phyloP scores from a whole-genome alignment of 2,113 vertebrate species.

The Sialia sialis region DNA sequence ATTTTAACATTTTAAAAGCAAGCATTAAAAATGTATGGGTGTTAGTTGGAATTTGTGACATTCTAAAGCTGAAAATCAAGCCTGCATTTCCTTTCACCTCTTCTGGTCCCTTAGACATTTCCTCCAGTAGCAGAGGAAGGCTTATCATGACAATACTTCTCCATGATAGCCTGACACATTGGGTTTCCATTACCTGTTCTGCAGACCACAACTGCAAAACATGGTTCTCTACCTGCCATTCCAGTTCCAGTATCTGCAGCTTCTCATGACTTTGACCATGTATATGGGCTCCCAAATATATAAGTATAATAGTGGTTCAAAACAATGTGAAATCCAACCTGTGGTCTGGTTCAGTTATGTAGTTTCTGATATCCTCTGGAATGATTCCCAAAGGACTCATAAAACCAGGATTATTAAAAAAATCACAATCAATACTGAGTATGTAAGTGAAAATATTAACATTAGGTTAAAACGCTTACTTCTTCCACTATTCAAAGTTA shows the following conservation, averaged over 20 bases:
- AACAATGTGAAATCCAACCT: not conserved
- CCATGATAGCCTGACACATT: not conserved
- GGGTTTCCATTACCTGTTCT: not conserved
- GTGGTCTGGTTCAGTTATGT: not conserved
- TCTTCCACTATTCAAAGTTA: not conserved
- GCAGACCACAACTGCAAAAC: not conserved
- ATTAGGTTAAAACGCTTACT: not conserved
- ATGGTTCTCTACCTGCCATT: not conserved
- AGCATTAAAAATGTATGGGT: not conserved
- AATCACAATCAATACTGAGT: not conserved
- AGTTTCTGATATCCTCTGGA: not conserved
- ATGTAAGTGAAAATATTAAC: not conserved
- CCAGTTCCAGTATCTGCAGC: not conserved
- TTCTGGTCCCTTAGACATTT: not conserved
- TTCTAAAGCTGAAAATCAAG: not conserved
- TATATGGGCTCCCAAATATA: not conserved
- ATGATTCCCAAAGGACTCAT: not conserved
- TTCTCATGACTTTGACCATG: not conserved
- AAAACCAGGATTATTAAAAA: not conserved
- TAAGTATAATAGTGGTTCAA: not conserved
- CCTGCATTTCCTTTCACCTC: not conserved
- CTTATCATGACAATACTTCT: slow-evolving; percentile 41
- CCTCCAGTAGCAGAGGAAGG: not conserved
- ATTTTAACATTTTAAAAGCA: slow-evolving; percentile 28
- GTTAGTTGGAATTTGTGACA: not conserved